Percentiles rank a stretch among this genome's conserved stretches.
Conservation (phyloP, 2,797 vertebrate species). For the Spondyliosoma cantharus region DNA sequence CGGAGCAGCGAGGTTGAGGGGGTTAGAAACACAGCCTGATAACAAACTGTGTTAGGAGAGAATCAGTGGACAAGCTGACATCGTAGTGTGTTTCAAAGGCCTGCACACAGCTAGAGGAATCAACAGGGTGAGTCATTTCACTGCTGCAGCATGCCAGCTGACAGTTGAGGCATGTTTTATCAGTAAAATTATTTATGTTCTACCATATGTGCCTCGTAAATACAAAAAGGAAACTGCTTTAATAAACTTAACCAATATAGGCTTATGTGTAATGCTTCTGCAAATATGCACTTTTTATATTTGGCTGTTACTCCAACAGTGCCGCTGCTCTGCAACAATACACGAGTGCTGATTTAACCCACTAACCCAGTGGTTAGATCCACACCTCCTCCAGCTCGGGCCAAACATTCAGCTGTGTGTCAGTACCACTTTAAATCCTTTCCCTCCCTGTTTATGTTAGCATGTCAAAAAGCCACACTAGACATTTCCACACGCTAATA, state of each 20-base stretch:
- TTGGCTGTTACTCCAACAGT: conserved; percentile 37
- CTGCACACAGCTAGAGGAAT: conserved; percentile 30
- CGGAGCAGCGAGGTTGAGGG: conserved; percentile 46
- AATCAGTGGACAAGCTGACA: conserved; percentile 31
- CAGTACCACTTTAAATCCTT: conserved; percentile 62
- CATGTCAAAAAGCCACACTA: conserved; percentile 75
- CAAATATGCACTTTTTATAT: conserved; percentile 36
- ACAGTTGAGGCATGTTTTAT: conserved; percentile 54
- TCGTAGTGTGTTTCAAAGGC: conserved; percentile 37
- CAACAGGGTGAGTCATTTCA: conserved; percentile 43
- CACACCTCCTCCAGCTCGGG: conserved; percentile 42
- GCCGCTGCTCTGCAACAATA: conserved; percentile 22
- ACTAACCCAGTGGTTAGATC: conserved; percentile 48
- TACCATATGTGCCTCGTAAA: conserved; percentile 40
- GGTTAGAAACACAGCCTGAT: conserved; percentile 69
- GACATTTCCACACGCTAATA: conserved; percentile 75
- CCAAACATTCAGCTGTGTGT: conserved; percentile 53
- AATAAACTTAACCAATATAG: conserved; percentile 26
- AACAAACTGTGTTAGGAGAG: conserved; percentile 42
- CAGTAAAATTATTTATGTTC: conserved; percentile 44
- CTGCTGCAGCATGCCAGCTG: conserved; percentile 39
- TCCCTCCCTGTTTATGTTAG: conserved; percentile 71
- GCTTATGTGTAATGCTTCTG: conserved; percentile 35
- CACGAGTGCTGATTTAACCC: conserved; percentile 55
- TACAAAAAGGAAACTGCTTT: conserved; percentile 34